Percentiles rank a stretch among this genome's conserved stretches.
These are phyloP conservation scores for Nymphalis polychloros DNA, from an alignment of 2,888 invertebrate genomes.

Conservation along the genomic window DNA sequence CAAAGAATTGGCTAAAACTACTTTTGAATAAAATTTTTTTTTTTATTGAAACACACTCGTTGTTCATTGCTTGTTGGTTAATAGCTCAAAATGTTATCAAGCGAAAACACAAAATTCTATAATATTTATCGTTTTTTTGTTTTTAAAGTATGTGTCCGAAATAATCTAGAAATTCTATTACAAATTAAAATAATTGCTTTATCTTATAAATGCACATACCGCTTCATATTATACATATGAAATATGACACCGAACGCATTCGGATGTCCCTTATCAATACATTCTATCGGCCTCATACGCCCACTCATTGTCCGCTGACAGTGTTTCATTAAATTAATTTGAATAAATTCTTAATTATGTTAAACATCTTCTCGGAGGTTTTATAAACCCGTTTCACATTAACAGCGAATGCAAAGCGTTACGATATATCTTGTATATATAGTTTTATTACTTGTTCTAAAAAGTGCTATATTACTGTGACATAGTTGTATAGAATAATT, in stretches of 20 bases:
- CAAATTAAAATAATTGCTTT: not conserved
- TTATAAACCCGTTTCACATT: constrained; percentile 8
- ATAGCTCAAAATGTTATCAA: too few species aligned
- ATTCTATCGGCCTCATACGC: constrained; percentile 23
- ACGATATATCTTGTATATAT: too few species aligned
- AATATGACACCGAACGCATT: constrained; percentile 49
- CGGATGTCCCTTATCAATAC: constrained; percentile 18
- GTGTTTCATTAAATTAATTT: constrained; percentile 46
- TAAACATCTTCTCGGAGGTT: constrained; percentile 47
- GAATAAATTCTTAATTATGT: constrained; percentile 70
- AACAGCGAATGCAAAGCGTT: not conserved
- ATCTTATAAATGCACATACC: constrained; percentile 7
- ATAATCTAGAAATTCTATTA: constrained; percentile 34
- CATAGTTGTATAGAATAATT: too few species aligned
- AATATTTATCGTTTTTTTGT: not conserved
- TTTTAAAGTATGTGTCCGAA: not conserved
- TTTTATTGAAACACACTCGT: too few species aligned
- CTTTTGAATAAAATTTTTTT: too few species aligned
- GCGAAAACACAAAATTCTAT: not conserved
- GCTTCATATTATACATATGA: constrained; percentile 33
- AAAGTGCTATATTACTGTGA: too few species aligned
- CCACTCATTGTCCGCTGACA: constrained; percentile 34
- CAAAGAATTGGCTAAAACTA: too few species aligned
- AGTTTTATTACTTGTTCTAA: too few species aligned
- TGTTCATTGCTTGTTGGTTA: too few species aligned